Percentiles rank a stretch among this genome's conserved stretches.
Evolutionary conservation across 2,888 invertebrate species (phyloP).

Genomic region (Parapristionchus giblindavisi): DNA sequence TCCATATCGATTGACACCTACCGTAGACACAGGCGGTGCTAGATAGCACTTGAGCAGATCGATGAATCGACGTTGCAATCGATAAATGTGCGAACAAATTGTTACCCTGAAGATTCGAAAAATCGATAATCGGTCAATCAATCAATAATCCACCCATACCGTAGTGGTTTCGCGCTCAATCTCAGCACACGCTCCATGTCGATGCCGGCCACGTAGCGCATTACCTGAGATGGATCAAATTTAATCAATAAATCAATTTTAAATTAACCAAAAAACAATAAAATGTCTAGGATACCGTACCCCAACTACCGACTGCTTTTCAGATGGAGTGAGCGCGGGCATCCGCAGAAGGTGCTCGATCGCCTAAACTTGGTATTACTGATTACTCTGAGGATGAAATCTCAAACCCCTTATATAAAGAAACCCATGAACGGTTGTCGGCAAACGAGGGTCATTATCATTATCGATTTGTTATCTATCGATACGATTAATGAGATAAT

Average conservation of each 20-base stretch:
- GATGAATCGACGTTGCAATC: slow-evolving; percentile 43
- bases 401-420: no score
- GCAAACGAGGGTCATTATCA: no score
- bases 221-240: no score
- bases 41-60: slow-evolving; percentile 35
- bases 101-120: slow-evolving; percentile 41
- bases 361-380: background rate
- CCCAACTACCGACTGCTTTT: slow-evolving; percentile 24
- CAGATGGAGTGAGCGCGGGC: slow-evolving; percentile 5
- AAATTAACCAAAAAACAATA: background rate
- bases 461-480: no score
- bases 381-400: no score
- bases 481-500: no score
- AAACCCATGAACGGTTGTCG: no score
- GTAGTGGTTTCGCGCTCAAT: slow-evolving; percentile 41
- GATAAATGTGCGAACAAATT: slow-evolving; percentile 51
- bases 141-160: background rate
- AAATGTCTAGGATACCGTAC: background rate
- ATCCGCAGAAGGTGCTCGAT: slow-evolving; percentile 12
- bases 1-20: no score
- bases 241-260: background rate
- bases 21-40: slow-evolving; percentile 27
- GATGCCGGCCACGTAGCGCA: slow-evolving; percentile 43
- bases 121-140: background rate
- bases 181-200: slow-evolving; percentile 44